phyloP scores from a whole-genome alignment of 2,113 vertebrate genomes.

The human region DNA sequence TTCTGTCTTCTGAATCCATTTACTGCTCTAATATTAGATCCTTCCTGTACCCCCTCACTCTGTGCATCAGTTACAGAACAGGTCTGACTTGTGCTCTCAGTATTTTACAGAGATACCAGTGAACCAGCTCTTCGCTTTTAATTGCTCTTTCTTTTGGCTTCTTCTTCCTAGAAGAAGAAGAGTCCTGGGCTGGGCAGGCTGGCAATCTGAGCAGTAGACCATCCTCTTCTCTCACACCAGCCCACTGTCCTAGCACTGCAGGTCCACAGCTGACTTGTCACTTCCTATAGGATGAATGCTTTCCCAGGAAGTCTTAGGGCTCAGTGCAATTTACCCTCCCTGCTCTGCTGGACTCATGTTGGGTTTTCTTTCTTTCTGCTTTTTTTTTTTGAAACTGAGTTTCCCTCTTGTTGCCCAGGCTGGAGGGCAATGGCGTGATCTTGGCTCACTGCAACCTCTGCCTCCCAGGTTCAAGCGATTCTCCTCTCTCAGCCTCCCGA shows the following conservation, averaged over 20 bases:
- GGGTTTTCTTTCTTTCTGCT: neutral
- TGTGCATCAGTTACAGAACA: neutral
- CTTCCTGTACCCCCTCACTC: neutral
- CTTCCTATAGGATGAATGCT: neutral
- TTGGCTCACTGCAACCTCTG: no score
- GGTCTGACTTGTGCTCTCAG: neutral
- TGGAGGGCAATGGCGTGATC: no score
- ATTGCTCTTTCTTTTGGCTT: neutral
- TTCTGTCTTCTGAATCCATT: neutral
- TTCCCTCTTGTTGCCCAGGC: no score
- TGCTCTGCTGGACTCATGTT: neutral
- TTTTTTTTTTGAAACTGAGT: no score
- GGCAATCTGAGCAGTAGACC: no score
- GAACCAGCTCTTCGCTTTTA: neutral
- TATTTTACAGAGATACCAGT: neutral
- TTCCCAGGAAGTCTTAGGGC: neutral
- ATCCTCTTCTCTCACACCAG: neutral
- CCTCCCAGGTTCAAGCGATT: no score
- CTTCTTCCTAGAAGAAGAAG: neutral
- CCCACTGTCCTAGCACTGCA: no score
- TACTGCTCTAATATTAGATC: neutral
- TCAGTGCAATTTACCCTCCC: neutral
- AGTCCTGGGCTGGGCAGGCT: neutral
- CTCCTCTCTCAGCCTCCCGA: no score
- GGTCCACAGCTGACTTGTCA: neutral